Evolutionary conservation across 2,113 vertebrate species (phyloP).

Genomic region (Zapornia atra): DNA sequence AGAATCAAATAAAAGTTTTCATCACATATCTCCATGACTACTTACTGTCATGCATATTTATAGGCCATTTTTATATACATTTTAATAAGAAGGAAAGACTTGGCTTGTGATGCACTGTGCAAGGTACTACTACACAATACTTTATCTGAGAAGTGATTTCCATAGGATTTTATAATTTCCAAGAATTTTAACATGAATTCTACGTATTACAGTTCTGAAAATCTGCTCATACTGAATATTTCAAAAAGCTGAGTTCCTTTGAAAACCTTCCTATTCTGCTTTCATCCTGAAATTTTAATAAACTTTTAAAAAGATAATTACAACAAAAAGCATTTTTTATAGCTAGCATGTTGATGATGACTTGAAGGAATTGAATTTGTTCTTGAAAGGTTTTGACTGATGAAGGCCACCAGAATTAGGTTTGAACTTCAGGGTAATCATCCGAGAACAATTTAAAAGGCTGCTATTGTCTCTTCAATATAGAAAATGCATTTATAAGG

Average conservation of each 20-base stretch:
- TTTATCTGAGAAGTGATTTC: background rate
- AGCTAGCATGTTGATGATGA: background rate
- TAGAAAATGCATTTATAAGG: background rate
- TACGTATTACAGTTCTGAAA: background rate
- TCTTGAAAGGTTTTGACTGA: background rate
- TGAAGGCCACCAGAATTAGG: background rate
- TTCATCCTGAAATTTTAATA: background rate
- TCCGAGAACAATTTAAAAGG: background rate
- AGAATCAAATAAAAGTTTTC: conserved; percentile 26
- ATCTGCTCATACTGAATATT: background rate
- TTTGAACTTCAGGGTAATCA: background rate
- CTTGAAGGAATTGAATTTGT: background rate
- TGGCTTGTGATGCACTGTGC: fast-evolving
- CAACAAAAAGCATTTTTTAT: background rate
- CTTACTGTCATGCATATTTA: background rate
- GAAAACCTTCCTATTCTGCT: background rate
- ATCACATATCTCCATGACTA: background rate
- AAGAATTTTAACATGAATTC: background rate
- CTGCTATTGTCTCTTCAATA: background rate
- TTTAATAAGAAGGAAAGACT: background rate
- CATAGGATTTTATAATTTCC: background rate
- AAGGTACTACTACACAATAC: background rate
- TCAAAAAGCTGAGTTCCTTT: background rate
- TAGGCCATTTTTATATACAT: background rate
- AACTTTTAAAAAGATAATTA: background rate